Base-by-base conservation (phyloP, 1,140 invertebrate species). In the Ridgeia piscesae region DNA sequence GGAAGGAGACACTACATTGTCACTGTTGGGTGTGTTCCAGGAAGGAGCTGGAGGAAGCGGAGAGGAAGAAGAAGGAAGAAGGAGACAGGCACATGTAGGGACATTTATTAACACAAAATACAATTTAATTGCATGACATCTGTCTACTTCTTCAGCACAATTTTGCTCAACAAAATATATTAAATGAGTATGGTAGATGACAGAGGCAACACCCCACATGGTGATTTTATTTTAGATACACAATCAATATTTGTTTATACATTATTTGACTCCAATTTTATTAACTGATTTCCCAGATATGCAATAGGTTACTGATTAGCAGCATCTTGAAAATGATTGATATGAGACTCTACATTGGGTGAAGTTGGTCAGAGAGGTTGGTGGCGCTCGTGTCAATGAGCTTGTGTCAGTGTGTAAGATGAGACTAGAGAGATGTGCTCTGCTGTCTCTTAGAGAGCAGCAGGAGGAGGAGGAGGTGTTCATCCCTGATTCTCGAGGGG, bases 401-500 rank as follows among this genome's bases (percentile, higher is more conserved):
- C 42, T 42, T 42, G 42, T 42, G 42, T 42, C 4, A 42, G 4
- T 42, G 42, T 42, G 42, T 42, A 11, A 42, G n/a, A 6, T 42
- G 42, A 42, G 42, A 42, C 42, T 42, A 11, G 11, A 35, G 33
- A 92, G 93, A 48, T 42, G 27, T n/a, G n/a, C n/a, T n/a, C 9
- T 42, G 33, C 92, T 93, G 77, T 93, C 50, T 35, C 42, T 27
- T n/a, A 50, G 27, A 48, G 9, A 33, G 35, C 35, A 33, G 34
- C 35, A 93, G 89, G 11, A 17, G 58, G 58, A 77, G 58, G 58
- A 77, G 58, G 58, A 77, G 58, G 58, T 77, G 58, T 77, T 77
- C 27, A 77, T 9, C 58, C 27, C 58, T 2, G 14, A 2, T 4
- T 77, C 58, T 21, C 58, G 11, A 21, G 58, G 58, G 17, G 58